Base-by-base conservation (phyloP, 2,797 vertebrate species). In the Microhierax caerulescens region DNA sequence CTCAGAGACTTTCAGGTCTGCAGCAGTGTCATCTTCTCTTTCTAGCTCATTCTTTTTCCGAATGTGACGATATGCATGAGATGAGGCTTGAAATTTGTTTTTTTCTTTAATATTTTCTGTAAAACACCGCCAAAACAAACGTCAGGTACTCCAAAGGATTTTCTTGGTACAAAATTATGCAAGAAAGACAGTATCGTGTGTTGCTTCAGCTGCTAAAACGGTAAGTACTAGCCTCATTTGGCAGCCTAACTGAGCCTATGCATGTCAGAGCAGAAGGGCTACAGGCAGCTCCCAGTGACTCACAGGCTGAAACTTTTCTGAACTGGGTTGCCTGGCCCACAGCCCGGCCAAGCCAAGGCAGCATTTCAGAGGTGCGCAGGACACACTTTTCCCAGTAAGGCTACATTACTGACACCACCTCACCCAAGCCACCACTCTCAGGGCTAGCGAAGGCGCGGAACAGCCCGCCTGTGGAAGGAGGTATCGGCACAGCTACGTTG, bases 41-140 rank as follows among this genome's bases (percentile, higher is more conserved):
- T 96, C 95, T 51, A 48, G 73, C 23, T 95, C 95, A 7, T 78
- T 95, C 45, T 47, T 96, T 41, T 80, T 94, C 32, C 48, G 68
- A 84, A 78, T 13, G 47, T 93, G 83, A 8, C 18, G 96, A 81
- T 94, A 70, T 4, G 19, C 56, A 28, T 9, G 92, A 76, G 94
- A 61, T 4, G 73, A 85, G 13, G 16, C 34, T 2, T 78, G 51
- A 28, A 97, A 90, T 95, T 90, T 98, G 97, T 98, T 94, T 94
- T 98, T 99, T 54, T 98, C 98, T 96, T 98, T 99, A 59, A 98
- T 97, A 10, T 97, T 97, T 85, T 97, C 99, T 99, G 93, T 65
- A 41, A 37, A 24, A 76, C 54, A 73, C 4, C 59, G 67, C 11
- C 64, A 85, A 57, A 34, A 59, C 36, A 67, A 69, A 36, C 45